Conservation (phyloP, 2,797 vertebrate species). For the Aselliscus stoliczkanus region DNA sequence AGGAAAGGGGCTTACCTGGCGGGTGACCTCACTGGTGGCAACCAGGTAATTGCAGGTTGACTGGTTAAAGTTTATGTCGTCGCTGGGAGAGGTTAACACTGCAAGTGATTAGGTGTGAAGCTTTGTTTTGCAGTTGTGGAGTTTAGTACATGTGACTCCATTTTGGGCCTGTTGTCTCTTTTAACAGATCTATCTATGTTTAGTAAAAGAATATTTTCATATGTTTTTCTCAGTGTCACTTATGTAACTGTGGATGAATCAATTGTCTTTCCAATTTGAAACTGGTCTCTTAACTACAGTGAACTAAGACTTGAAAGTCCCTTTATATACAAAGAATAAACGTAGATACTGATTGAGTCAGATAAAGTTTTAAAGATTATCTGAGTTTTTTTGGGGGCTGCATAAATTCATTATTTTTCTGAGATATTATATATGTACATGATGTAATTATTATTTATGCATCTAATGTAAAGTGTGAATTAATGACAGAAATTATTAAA, state of each 20-base stretch:
- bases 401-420: not conserved
- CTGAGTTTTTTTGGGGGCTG: not conserved
- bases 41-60: not conserved
- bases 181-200: not conserved
- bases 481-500: not conserved
- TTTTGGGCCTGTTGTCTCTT: not conserved
- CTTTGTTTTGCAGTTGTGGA: not conserved
- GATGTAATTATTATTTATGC: not conserved
- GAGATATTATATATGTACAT: not conserved
- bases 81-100: not conserved
- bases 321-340: not conserved
- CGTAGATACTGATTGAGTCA: not conserved
- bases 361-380: not conserved
- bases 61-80: no score
- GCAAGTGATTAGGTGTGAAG: not conserved
- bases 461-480: not conserved
- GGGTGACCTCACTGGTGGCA: not conserved
- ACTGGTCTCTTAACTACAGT: not conserved
- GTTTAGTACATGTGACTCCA: not conserved
- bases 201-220: not conserved
- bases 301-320: not conserved
- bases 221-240: not conserved
- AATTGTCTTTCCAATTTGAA: not conserved
- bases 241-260: not conserved
- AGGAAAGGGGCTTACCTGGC: not conserved